Conservation (phyloP, 2,113 vertebrate species). For the Halichoerus grypus region DNA sequence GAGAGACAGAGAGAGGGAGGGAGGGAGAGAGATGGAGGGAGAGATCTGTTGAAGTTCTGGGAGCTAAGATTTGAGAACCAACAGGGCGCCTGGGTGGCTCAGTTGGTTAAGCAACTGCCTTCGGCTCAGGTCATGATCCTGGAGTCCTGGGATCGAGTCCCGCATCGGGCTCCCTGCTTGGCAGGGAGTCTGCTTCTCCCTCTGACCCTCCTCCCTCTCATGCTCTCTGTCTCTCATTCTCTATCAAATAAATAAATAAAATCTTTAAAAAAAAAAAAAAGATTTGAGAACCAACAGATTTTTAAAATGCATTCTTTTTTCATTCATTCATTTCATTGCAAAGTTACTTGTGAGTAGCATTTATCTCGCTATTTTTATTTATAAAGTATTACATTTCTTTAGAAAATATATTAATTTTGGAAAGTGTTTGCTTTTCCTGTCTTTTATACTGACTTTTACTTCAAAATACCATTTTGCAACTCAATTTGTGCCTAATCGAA, state of each 20-base stretch:
- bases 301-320: neutral
- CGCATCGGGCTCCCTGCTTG: too few relatives aligned
- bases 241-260: too few relatives aligned
- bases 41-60: constrained; percentile 1
- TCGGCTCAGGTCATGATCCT: too few relatives aligned
- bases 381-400: constrained; percentile 41
- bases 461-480: constrained; percentile 9
- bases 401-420: neutral
- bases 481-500: neutral
- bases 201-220: too few relatives aligned
- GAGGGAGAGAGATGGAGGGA: too few relatives aligned
- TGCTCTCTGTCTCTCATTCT: too few relatives aligned
- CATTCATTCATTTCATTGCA: constrained; percentile 29
- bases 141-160: too few relatives aligned
- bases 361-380: neutral
- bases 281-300: neutral
- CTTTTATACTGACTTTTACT: constrained; percentile 4
- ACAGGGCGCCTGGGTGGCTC: too few relatives aligned
- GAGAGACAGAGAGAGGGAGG: too few relatives aligned
- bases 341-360: neutral
- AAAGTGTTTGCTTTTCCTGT: neutral
- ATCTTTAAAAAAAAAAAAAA: neutral
- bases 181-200: too few relatives aligned
- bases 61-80: too few relatives aligned
- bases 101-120: too few relatives aligned